Evolutionary conservation across 1,140 invertebrate species (phyloP), one percentile per base, ranked within the genome.

Genomic region (Bombus consobrinus): DNA sequence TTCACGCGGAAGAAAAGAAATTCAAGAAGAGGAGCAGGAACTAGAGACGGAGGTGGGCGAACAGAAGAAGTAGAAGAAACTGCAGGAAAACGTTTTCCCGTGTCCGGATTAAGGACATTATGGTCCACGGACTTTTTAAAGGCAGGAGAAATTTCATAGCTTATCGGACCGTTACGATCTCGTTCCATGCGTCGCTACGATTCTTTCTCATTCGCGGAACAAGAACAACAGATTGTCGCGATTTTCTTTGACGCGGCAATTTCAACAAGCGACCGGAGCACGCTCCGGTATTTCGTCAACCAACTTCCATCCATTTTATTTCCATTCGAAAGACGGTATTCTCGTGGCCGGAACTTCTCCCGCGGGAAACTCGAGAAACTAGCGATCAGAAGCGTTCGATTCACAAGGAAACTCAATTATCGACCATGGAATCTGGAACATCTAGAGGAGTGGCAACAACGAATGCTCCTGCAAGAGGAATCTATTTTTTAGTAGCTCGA

Each of bases 81-180:
- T 87, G 76, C 75, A 9, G 43, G n/a, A 59, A 68, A 85, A 37
- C 84, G 69, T 34, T 66, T 84, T 37, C 82, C 39, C 62, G 47
- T 78, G 64, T 34, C 76, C 32, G 88, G 84, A 89, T 89, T 89
- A 89, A 89, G 85, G 71, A 81, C 88, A 87, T 89, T 89, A 89
- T 75, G 72, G 72, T 72, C 34, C 37, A 66, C 72, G 64, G 81
- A 41, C 28, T 53, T 87, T 68, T 81, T 74, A 59, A 62, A 53
- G 41, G 64, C 34, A 73, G 62, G 10, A 81, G 77, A 89, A 89
- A 72, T 69, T 87, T 73, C 76, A 69, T 83, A 87, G 84, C 88
- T 89, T 89, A 89, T 89, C 88, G 76, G 75, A 41, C 85, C 41
- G 79, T 89, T 83, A 78, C 80, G 82, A 76, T 80, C 74, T 88